Evolutionary conservation across 37 sponge, comb jelly and placozoan genomes (phyloP), one percentile per base, ranked within the genome.

Genomic region (Bolinopsis microptera): DNA sequence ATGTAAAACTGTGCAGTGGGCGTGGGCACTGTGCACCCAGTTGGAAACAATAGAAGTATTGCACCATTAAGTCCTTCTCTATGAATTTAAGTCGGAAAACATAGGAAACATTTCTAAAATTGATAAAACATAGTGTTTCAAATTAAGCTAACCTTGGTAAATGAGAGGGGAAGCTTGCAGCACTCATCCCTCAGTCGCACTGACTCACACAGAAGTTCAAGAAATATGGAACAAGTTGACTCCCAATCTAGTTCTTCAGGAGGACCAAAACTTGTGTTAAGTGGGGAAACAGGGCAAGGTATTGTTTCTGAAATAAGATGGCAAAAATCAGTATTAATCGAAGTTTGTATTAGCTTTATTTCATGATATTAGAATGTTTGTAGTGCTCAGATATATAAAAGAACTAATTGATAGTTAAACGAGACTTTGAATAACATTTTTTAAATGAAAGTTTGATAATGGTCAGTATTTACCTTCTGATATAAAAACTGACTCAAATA

Each of bases 391-490:
- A n/a, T n/a, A n/a, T n/a, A n/a, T n/a, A n/a, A n/a, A n/a, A n/a
- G n/a, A n/a, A n/a, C n/a, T n/a, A n/a, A n/a, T n/a, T n/a, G n/a
- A n/a, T n/a, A n/a, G n/a, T n/a, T n/a, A n/a, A n/a, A n/a, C n/a
- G n/a, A n/a, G n/a, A n/a, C n/a, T n/a, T n/a, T n/a, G n/a, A n/a
- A n/a, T n/a, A n/a, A n/a, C n/a, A n/a, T n/a, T n/a, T n/a, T n/a
- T n/a, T n/a, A n/a, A n/a, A n/a, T n/a, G n/a, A n/a, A n/a, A n/a
- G n/a, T n/a, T n/a, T n/a, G n/a, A n/a, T n/a, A n/a, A n/a, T n/a
- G n/a, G n/a, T n/a, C n/a, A 48, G 61, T 77, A 77, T 1, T 3
- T 77, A 77, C 80, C 80, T 77, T 77, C 35, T 32, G 80, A 13
- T 34, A 77, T 35, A 16, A 32, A 34, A 32, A 34, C 21, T 77